Conservation (phyloP, 2,797 vertebrate genomes). For the Emydoidea blandingii region DNA sequence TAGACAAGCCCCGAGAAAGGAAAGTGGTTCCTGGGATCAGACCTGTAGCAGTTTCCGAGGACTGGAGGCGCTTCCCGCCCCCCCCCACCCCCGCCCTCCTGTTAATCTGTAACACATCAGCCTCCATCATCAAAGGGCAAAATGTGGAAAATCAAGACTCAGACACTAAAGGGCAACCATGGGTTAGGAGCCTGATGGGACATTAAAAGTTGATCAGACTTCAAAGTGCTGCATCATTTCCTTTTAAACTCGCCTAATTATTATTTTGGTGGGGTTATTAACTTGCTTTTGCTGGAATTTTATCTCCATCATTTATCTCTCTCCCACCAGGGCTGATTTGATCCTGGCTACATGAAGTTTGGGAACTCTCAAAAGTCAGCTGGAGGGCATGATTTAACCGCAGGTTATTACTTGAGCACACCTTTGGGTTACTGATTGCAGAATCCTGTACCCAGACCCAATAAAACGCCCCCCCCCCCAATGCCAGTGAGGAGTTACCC, state of each 20-base stretch:
- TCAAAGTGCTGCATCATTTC: conserved; percentile 76
- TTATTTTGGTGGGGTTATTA: conserved; percentile 12
- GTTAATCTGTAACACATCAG: conserved; percentile 85
- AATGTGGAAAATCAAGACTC: conserved; percentile 86
- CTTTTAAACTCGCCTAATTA: not conserved
- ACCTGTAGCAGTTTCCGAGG: not conserved
- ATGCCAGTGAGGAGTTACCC: not conserved
- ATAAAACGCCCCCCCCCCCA: not conserved
- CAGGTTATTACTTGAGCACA: not conserved
- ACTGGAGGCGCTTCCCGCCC: not conserved
- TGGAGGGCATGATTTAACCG: not conserved
- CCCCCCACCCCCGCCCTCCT: rapidly evolving
- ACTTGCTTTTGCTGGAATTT: not conserved
- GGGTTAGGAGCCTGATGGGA: conserved; percentile 81
- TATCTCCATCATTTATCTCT: not conserved
- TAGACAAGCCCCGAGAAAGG: not conserved
- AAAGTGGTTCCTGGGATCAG: not conserved
- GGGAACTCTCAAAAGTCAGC: not conserved
- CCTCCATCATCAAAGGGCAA: conserved; percentile 75
- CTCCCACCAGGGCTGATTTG: not conserved
- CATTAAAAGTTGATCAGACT: conserved; percentile 82
- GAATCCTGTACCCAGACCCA: not conserved
- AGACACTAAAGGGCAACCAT: conserved; percentile 46
- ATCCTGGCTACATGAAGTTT: not conserved
- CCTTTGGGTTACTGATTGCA: not conserved